Conservation (phyloP, 53 echinoderm and acorn worm genomes). For the Hippasteria phrygiana region DNA sequence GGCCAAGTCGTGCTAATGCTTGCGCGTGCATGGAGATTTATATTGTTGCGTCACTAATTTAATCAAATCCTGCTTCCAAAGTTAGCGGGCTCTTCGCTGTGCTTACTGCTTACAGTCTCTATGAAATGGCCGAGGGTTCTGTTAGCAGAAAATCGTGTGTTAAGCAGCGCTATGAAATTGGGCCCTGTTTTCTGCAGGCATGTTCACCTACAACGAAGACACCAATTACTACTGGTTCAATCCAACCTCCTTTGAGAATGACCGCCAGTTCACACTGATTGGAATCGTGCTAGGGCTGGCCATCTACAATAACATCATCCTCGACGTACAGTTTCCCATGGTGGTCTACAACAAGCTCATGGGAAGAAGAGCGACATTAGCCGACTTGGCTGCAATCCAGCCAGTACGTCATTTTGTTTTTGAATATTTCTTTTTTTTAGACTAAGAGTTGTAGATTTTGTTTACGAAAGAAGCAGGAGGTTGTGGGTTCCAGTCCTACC, state of each 20-base stretch:
- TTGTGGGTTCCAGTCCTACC: too few relatives aligned
- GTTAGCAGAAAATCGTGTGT: too few relatives aligned
- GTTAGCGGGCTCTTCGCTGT: too few relatives aligned
- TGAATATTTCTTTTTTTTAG: too few relatives aligned
- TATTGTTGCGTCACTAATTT: too few relatives aligned
- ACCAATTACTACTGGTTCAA: constrained; percentile 94
- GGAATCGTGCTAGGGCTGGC: constrained; percentile 96
- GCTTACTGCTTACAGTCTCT: background rate
- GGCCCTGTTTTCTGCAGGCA: constrained; percentile 69
- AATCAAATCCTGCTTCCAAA: too few relatives aligned
- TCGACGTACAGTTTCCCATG: constrained; percentile 96
- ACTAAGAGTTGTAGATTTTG: too few relatives aligned
- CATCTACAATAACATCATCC: constrained; percentile 98
- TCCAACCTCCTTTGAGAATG: constrained; percentile 92
- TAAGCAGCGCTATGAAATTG: too few relatives aligned
- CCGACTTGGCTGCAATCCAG: constrained; percentile 79
- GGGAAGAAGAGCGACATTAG: constrained; percentile 82
- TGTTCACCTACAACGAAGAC: constrained; percentile 84
- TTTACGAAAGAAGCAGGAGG: too few relatives aligned
- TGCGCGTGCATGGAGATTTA: too few relatives aligned
- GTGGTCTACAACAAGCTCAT: constrained; percentile 93
- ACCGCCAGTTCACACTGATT: constrained; percentile 94
- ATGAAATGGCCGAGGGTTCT: background rate
- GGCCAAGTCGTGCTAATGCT: too few relatives aligned
- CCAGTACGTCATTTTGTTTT: constrained; percentile 77